Evolutionary conservation across 1,140 invertebrate genomes (phyloP).

Genomic region (Tetragonula clypearis): DNA sequence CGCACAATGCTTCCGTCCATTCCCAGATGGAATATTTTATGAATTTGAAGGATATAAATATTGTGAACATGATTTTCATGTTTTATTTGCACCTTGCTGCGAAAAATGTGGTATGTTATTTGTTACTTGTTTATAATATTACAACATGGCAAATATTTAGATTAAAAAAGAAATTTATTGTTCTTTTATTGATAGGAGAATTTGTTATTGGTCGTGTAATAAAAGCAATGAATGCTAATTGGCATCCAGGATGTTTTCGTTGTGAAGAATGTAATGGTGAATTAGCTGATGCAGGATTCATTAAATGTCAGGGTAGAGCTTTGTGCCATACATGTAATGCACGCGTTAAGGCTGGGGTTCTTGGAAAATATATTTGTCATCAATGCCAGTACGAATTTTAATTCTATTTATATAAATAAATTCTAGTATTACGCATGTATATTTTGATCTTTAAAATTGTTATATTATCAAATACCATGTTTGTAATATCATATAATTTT

Average conservation of each 20-base stretch:
- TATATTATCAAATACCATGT: neutral
- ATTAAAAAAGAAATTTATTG: conserved; percentile 13
- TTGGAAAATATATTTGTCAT: conserved; percentile 98
- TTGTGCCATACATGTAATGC: conserved; percentile 99
- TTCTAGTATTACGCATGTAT: conserved; percentile 3
- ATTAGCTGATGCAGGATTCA: conserved; percentile 98
- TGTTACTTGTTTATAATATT: conserved; percentile 26
- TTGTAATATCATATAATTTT: conserved; percentile 21
- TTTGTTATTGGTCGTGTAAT: conserved; percentile 99
- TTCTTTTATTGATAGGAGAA: conserved; percentile 85
- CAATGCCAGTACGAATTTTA: conserved; percentile 95
- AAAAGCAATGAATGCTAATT: conserved; percentile 99
- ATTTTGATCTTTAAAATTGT: conserved; percentile 12
- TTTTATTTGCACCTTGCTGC: conserved; percentile 98
- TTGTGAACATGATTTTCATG: conserved; percentile 99
- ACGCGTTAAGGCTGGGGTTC: conserved; percentile 95
- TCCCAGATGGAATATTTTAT: conserved; percentile 99
- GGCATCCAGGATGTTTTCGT: conserved; percentile 98
- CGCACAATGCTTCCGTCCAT: conserved; percentile 98
- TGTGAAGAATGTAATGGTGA: conserved; percentile 96
- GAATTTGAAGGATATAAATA: conserved; percentile 99
- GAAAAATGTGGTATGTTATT: conserved; percentile 93
- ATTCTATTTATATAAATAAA: conserved; percentile 23
- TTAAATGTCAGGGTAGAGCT: conserved; percentile 95
- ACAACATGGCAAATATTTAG: conserved; percentile 28